Base-by-base conservation (phyloP, 2,888 invertebrate genomes). In the Elaeidobius kamerunicus region DNA sequence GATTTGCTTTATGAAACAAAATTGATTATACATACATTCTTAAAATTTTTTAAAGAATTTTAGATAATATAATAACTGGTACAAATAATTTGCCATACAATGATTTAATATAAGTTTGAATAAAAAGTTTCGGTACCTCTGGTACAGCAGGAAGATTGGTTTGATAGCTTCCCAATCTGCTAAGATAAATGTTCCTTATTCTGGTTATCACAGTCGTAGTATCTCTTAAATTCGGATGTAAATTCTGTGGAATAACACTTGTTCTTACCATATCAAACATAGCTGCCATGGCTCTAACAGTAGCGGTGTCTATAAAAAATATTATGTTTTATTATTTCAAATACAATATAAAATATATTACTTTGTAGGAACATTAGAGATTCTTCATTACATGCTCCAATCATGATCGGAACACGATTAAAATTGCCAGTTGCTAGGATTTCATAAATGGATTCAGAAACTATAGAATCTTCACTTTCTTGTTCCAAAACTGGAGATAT, bases 341-440 rank as follows among this genome's bases (percentile, higher is more conserved):
- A 23, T 23, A 23, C 9, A 23, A 23, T 23, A 42, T 16, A 43
- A 12, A 32, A 2, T 28, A 14, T 17, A 30, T 16, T 40, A 48
- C 48, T 30, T 15, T 9, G 5, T 11, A 41, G 11, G 38, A 34
- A 41, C 32, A 39, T 11, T 2, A 60, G 44, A n/a, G 56, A 56
- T 44, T 61, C 61, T 45, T 61, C 60, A 1, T 59, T 57, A 34
- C 55, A 57, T 6, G 43, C 44, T 7, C 61, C 61, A 27, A 61
- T 59, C 1, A 61, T 36, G 18, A 60, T 43, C 7, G 61, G 55
- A 2, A 61, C 59, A 49, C 20, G 44, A 35, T 56, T 56, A n/a
- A 60, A 49, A n/a, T 55, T 43, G 23, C 61, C 61, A 11, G 28
- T 54, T 17, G 46, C 42, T 5, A 59, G 20, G 9, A 30, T 19